Base-by-base conservation (phyloP, 2,113 vertebrate species). In the Hemiscyllium ocellatum region DNA sequence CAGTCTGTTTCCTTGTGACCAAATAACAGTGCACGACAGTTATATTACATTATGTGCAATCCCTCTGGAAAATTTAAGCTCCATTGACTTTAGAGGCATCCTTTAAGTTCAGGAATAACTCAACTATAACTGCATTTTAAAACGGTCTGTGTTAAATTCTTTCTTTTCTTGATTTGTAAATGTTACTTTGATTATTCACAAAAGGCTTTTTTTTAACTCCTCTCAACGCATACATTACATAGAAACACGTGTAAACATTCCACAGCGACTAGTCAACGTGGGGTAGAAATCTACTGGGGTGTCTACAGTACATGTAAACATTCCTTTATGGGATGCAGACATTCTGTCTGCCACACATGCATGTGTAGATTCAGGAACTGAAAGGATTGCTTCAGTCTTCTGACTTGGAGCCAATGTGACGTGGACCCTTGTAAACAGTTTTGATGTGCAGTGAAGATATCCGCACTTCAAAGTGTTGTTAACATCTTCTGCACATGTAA, bases 361-460 rank as follows among this genome's bases (percentile, higher is more conserved):
- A 72, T 95, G 93, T 95, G 68, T 70, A 70, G n/a, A 61, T 70
- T 70, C 68, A 95, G 65, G 68, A 72, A 95, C 93, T 47, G 66
- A 72, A 95, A 95, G 66, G 66, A 24, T n/a, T 93, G 89, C 89
- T 93, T 93, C 89, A 70, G 66, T 15, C 68, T 70, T 50, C 37
- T 70, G 93, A 72, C 68, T 95, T 12, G 68, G 93, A 95, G 68
- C 66, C 93, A 95, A 70, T 24, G 68, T 95, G 93, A 95, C 24
- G 42, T 95, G 93, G 93, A 50, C 66, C 33, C 68, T 72, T 95
- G 93, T 95, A 95, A 95, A 95, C 66, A 95, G 93, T 70, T 24
- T n/a, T 95, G 93, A 95, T 72, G 68, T 37, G 89, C n/a, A 37
- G 61, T 22, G 89, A 93, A 93, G 89, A 93, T 93, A 93, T 68